Base-by-base conservation (phyloP, 92 coral and sea anemone species). In the Paragorgia papillata region DNA sequence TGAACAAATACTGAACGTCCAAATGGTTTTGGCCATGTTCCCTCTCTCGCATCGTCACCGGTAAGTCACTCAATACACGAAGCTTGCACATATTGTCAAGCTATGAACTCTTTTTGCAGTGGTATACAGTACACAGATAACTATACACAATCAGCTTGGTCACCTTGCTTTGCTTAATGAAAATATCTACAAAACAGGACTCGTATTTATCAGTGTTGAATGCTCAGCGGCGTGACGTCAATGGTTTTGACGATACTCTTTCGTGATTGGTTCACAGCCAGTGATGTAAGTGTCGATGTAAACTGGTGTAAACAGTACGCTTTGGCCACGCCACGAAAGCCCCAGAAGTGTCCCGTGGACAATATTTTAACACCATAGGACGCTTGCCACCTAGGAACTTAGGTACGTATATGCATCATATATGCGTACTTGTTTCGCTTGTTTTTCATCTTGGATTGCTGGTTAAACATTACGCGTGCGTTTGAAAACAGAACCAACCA, bases 31-130 rank as follows among this genome's bases (percentile, higher is more conserved):
- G 24, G 21, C 61, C 60, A 32, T 20, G 8, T 35, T 71, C 78
- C 0, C 78, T 24, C 35, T 71, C 78, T 20, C n/a, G 50, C 78
- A 71, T 71, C 64, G 78, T 71, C 63, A 71, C 44, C 12, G 78
- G 78, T 14, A 44, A 10, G 26, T 71, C 78, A 25, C 32, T 55
- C 43, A 71, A 25, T 9, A 71, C 51, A 17, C 78, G 78, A n/a
- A 71, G 48, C 54, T 39, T 71, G 50, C 78, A 71, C 78, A 71
- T 71, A 18, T 68, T 48, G 33, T 17, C 2, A 57, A 57, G 12
- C 12, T 0, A 17, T 57, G 43, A 37, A 12, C 43, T 10, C 28
- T 24, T 57, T 57, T 24, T 5, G n/a, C n/a, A n/a, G n/a, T 57
- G 30, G 5, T 28, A 9, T 56, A 56, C 9, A 56, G 27, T 56